Percentiles rank a stretch among this genome's conserved stretches.
These are phyloP conservation scores for Onychomys torridus DNA, from an alignment of 2,797 vertebrate genomes.

Conservation along the genomic window DNA sequence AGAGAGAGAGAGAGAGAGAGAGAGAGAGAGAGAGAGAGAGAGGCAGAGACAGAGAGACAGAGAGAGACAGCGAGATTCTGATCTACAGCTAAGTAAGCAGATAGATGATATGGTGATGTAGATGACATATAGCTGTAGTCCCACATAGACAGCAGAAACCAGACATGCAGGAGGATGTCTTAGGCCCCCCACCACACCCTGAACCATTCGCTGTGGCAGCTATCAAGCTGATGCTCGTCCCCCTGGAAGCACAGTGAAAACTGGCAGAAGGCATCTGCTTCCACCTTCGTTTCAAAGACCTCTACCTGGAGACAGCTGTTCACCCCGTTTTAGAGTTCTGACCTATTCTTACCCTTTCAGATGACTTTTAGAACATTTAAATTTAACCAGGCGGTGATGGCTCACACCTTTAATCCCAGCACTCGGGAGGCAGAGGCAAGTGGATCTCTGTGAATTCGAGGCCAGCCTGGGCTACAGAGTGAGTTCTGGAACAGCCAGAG, in stretches of 20 bases:
- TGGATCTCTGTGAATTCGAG: too few relatives aligned
- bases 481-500: not conserved
- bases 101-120: not conserved
- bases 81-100: not conserved
- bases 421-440: not conserved
- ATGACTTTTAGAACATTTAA: not conserved
- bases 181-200: not conserved
- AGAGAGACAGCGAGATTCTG: not conserved
- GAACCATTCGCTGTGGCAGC: not conserved
- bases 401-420: not conserved
- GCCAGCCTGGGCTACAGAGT: not conserved
- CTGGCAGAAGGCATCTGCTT: not conserved
- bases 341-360: constrained; percentile 26
- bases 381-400: not conserved
- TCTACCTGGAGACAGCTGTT: not conserved
- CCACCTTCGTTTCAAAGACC: not conserved
- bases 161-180: not conserved
- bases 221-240: not conserved
- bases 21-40: too few relatives aligned
- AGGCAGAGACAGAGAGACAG: too few relatives aligned
- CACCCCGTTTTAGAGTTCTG: not conserved
- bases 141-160: not conserved
- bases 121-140: not conserved
- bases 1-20: not conserved
- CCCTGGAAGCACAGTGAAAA: not conserved